Base-by-base conservation (phyloP, 1,140 invertebrate species). In the Amyelois transitella region DNA sequence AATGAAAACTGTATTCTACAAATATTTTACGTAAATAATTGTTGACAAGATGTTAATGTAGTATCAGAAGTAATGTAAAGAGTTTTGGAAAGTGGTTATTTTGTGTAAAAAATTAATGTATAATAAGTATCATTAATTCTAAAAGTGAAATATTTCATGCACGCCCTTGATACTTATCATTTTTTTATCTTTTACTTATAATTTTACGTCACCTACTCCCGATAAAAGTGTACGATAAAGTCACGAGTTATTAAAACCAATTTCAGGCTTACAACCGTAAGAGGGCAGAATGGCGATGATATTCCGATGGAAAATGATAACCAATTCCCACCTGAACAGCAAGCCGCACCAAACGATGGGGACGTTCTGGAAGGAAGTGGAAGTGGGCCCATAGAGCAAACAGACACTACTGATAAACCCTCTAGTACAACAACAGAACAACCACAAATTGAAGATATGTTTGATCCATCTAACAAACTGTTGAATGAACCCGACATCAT, bases 141-240 rank as follows among this genome's bases (percentile, higher is more conserved):
- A n/a, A 38, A 38, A 14, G 5, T 38, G n/a, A 14, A 38, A 38
- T 14, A 38, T 38, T 38, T 38, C 12, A 2, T 45, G n/a, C 43
- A 72, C 74, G 77, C 77, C 77, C 81, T 79, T 79, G 24, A 19
- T 66, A 72, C 69, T 71, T 85, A 86, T 86, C 83, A 70, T 53
- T 62, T 70, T 77, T 76, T 86, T 86, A 83, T 84, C 79, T 74
- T 17, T 61, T 72, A 77, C 77, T 79, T 77, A 69, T 57, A 59
- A 63, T 58, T 78, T 76, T 80, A 74, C 83, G 78, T 84, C 81
- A 81, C 62, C 62, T 77, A 62, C 64, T 69, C 62, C 72, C 55
- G 81, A 87, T 85, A 87, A 83, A 79, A 69, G 55, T 71, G 64
- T 70, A 72, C 57, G 55, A 75, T 65, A 61, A 48, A 71, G 58